Conservation (phyloP, 2,113 vertebrate genomes). For the Peromyscus leucopus region DNA sequence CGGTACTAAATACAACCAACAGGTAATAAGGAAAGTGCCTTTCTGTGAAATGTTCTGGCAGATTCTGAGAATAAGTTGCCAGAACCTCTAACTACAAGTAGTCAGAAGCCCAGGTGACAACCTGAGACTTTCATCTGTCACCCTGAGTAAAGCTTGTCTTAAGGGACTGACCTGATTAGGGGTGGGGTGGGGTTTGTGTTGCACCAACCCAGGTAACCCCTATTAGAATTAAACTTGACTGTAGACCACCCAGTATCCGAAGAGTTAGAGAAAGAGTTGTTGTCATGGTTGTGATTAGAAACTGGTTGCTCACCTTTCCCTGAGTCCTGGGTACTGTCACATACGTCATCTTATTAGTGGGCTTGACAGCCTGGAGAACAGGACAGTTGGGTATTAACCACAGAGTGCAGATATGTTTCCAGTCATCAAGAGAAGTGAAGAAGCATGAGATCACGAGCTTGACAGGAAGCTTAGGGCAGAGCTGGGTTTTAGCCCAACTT, state of each 20-base stretch:
- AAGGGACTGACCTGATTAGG: neutral
- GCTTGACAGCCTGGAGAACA: neutral
- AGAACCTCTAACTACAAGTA: neutral
- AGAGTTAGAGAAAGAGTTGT: neutral
- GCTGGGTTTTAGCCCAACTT: neutral
- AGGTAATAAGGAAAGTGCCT: neutral
- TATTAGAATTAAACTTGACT: neutral
- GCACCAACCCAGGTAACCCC: too few species aligned
- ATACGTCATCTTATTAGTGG: neutral
- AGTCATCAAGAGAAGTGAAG: neutral
- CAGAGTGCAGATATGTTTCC: neutral
- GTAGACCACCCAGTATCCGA: neutral
- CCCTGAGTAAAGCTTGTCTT: neutral
- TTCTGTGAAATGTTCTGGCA: neutral
- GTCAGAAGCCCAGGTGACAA: neutral
- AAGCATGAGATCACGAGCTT: neutral
- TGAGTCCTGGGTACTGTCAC: neutral
- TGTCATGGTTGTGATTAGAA: too few species aligned
- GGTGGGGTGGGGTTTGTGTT: neutral
- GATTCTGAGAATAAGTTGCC: neutral
- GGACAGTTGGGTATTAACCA: neutral
- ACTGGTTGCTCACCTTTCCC: neutral
- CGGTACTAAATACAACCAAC: neutral
- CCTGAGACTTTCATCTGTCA: too few species aligned
- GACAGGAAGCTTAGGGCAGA: rapidly evolving